A percentile compares a stretch with the other conserved stretches of the same genome.
Evolutionary conservation across 2,113 vertebrate species (phyloP).

Genomic region (Zosterops japonicus): DNA sequence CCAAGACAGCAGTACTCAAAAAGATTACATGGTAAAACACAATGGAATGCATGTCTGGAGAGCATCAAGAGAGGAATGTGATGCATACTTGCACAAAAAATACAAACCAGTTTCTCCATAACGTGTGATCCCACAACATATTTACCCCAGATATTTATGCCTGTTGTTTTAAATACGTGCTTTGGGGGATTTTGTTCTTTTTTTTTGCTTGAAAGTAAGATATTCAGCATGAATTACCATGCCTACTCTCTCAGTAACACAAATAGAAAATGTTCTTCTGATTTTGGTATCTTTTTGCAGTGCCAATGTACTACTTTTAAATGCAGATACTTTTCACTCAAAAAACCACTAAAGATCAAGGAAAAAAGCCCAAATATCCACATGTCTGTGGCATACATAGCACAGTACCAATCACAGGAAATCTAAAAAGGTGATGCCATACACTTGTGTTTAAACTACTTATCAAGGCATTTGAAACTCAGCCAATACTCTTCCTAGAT

Average conservation of each 20-base stretch:
- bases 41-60: background rate
- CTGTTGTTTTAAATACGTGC: background rate
- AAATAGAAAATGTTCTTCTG: conserved; percentile 26
- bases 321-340: background rate
- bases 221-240: background rate
- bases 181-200: background rate
- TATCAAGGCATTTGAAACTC: background rate
- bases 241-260: background rate
- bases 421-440: background rate
- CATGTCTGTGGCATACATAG: background rate
- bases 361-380: background rate
- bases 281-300: background rate
- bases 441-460: background rate
- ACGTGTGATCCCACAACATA: background rate
- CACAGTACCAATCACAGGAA: background rate
- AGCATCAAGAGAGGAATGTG: background rate
- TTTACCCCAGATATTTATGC: background rate
- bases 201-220: background rate
- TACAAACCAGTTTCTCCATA: background rate
- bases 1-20: background rate
- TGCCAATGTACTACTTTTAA: background rate
- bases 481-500: background rate
- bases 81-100: background rate
- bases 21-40: background rate
- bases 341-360: background rate